These are phyloP conservation scores for Poecilia latipinna DNA, from an alignment of 2,113 vertebrate species.

Conservation along the genomic window DNA sequence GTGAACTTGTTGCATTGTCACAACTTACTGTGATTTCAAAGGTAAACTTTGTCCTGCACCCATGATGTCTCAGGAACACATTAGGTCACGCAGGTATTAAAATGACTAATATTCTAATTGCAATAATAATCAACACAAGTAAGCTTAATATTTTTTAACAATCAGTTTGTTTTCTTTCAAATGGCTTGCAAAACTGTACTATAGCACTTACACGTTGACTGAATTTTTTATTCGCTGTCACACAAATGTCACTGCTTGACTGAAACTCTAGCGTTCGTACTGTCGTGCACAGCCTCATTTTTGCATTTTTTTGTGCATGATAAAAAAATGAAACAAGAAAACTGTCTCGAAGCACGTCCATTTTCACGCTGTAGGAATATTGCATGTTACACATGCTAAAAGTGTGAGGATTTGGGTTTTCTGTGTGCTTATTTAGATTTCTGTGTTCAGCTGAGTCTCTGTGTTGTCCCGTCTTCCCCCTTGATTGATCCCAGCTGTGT, in stretches of 20 bases:
- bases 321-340: neutral
- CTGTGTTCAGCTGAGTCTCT: too few species aligned
- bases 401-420: too few species aligned
- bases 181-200: neutral
- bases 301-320: too few species aligned
- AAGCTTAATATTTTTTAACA: neutral
- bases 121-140: too few species aligned
- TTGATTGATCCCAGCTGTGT: too few species aligned
- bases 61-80: too few species aligned
- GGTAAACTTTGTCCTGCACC: neutral
- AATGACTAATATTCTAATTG: too few species aligned
- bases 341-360: neutral
- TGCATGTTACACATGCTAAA: neutral
- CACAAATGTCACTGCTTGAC: neutral
- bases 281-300: neutral
- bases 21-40: neutral
- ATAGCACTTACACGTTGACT: neutral
- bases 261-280: neutral
- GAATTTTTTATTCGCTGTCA: too few species aligned
- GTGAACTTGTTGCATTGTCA: neutral
- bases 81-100: too few species aligned
- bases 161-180: neutral
- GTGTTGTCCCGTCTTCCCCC: too few species aligned
- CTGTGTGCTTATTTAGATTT: too few species aligned
- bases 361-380: neutral